phyloP scores from a whole-genome alignment of 2,113 vertebrate genomes.

The Tragelaphus buxtoni region DNA sequence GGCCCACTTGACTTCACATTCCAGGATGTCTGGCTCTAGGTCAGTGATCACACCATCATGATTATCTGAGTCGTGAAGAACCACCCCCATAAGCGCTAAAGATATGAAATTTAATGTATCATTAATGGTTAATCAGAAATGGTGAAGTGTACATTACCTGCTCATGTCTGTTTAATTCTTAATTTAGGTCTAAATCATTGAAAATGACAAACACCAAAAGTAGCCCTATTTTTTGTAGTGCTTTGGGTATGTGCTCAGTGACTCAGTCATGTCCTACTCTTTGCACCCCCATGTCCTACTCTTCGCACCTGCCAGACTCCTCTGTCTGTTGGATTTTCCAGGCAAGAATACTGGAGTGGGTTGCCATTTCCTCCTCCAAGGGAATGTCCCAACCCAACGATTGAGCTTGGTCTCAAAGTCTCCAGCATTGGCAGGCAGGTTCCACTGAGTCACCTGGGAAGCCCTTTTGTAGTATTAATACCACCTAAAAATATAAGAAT shows the following conservation, averaged over 20 bases:
- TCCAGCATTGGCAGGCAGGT: background rate
- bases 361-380: background rate
- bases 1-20: no score
- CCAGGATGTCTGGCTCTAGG: no score
- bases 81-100: background rate
- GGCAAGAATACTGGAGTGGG: background rate
- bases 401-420: rapidly evolving
- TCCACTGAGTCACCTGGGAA: background rate
- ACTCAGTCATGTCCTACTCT: background rate
- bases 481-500: background rate
- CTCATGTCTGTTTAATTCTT: background rate
- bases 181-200: background rate
- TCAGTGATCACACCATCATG: no score
- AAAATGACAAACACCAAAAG: background rate
- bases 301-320: background rate
- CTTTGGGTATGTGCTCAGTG: background rate
- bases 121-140: background rate
- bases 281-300: background rate
- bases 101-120: background rate
- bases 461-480: background rate
- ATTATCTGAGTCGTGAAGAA: no score
- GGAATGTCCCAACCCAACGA: background rate
- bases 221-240: background rate
- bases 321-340: background rate
- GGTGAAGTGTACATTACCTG: background rate